Evolutionary conservation across 2,797 vertebrate genomes (phyloP), one percentile per base, ranked within the genome.

Genomic region (Limosa lapponica): DNA sequence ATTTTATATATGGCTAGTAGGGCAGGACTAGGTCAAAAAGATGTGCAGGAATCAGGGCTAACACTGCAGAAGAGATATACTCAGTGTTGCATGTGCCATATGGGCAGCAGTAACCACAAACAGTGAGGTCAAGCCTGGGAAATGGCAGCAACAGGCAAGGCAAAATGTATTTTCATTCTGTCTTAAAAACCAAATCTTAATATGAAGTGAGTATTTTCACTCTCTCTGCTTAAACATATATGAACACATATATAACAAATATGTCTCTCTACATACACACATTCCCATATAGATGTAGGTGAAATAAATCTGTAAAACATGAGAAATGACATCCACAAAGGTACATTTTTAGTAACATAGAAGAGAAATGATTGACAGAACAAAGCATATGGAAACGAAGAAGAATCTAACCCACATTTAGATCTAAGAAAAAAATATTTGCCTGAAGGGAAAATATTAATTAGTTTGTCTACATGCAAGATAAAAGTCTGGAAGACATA

Each of bases 401-500:
- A 98, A 98, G 98, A 98, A 99, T 98, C 98, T 99, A 99, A 99
- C 98, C 98, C 98, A 99, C 98, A 98, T 98, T 99, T 98, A 99
- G 98, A 99, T 99, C 98, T 98, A 98, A 99, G 98, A 98, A 99
- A 99, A 98, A 99, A 99, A 99, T 99, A 99, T 99, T 99, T 99
- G 98, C 99, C 98, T 99, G 98, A 98, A 99, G 99, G 98, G 98
- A 98, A 98, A 99, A 99, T 98, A 99, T 99, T 99, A 99, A 99
- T 99, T 99, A 99, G 98, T 99, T 99, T 99, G 98, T 99, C 99
- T 98, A 99, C 98, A 98, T 98, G 98, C 98, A 97, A 98, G 98
- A 99, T 99, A 99, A 99, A 99, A 99, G 98, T 99, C 98, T 98
- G 98, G 97, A 98, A 99, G 98, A 99, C 98, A 97, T 98, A 98